Evolutionary conservation across 2,113 vertebrate genomes (phyloP), one percentile per base, ranked within the genome.

Genomic region (Pomatorhinus ruficollis): DNA sequence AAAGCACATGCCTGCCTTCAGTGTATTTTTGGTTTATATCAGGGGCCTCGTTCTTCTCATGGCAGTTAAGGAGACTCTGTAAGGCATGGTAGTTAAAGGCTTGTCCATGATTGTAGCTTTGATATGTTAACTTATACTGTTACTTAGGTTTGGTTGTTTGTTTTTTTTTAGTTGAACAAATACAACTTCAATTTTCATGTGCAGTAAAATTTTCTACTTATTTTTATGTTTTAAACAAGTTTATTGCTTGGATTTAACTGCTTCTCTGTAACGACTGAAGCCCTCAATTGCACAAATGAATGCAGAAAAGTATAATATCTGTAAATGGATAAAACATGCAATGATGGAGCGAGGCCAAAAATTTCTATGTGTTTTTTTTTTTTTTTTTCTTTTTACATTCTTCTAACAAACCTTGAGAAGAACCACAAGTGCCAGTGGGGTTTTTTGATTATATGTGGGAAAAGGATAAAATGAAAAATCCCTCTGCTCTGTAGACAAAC

Each of bases 281-380:
- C 21, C 12, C 40, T 79, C 52, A 92, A 63, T 52, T 68, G 35
- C 57, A 76, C 44, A 83, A 64, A 40, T 33, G 31, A 91, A 64
- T 87, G 37, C 27, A 79, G 45, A 92, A 91, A 75, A 74, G 44
- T 11, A 60, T 74, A 72, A n/a, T 75, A 25, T 18, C 27, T 71
- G 31, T 79, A 59, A 52, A 52, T 71, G 14, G 40, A 49, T 61
- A 74, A 72, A 82, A 83, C 37, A 37, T 31, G 20, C 18, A 22
- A 22, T 59, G 15, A 30, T n/a, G 60, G 65, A 82, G 12, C 17
- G 59, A 80, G 28, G n/a, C 17, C 15, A 65, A 42, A 72, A 76
- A 37, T 74, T n/a, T 9, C 13, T 15, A 4, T 28, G n/a, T 31
- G 9, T 0, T 2, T 21, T 39, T 22, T 69, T 31, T 17, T 6